Evolutionary conservation across 2,113 vertebrate genomes (phyloP), one percentile per base, ranked within the genome.

Genomic region (Strix uralensis): DNA sequence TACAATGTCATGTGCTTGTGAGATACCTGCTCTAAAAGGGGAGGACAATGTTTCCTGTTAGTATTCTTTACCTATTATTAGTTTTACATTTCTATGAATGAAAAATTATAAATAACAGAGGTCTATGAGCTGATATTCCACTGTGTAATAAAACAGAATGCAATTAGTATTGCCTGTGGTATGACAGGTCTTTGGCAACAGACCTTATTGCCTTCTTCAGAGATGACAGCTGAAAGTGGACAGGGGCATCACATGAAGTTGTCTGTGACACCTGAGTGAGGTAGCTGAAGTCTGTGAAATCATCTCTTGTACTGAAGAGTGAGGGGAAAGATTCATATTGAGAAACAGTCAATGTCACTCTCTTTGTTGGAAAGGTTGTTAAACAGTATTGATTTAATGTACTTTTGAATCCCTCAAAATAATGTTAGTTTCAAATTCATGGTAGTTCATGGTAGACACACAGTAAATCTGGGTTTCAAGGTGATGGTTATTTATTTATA

Each of bases 111-210:
- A 63, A 46, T n/a, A 67, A 51, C 10, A 55, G 51, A 42, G 22
- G 11, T n/a, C 26, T 1, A 3, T 11, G 8, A 82, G 16, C 38
- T 77, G 27, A 38, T 86, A 62, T 29, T 73, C 38, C 32, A 25
- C 26, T 30, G 12, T 21, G 12, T 51, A 69, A 62, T 82, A 67
- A 67, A 54, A 1, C 10, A n/a, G 12, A 34, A 61, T 36, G 19
- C 11, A 8, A 10, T 36, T 73, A 34, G 3, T 23, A 69, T 46
- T 0, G 0, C 14, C 40, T 69, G 11, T 0, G 2, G 13, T 69
- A 17, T 32, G 38, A 26, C 9, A 71, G 40, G 9, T 25, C 34
- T 93, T 87, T 70, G 49, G 22, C 29, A 90, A 70, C 10, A 78
- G 46, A 46, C 4, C 2, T 62, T 69, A 36, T 5, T 83, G 11